phyloP scores from a whole-genome alignment of 2,797 vertebrate genomes.

The Leptoclinus maculatus region DNA sequence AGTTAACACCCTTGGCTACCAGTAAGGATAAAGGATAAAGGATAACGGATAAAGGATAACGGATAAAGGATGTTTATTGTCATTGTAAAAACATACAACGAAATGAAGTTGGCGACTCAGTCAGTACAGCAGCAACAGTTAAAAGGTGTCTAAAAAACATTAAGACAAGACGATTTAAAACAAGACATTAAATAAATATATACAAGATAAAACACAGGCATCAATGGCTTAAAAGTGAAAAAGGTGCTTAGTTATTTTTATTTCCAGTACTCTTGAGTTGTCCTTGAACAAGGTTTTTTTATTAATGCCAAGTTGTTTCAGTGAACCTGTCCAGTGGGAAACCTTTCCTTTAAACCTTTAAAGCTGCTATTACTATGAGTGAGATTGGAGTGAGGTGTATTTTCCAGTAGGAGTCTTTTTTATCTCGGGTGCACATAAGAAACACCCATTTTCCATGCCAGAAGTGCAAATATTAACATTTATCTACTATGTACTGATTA shows the following conservation, averaged over 20 bases:
- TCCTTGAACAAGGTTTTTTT: slow-evolving; percentile 42
- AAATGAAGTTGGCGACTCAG: no score
- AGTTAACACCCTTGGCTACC: neutral
- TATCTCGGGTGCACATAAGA: slow-evolving; percentile 25
- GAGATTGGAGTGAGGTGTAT: slow-evolving; percentile 21
- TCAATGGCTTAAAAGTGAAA: no score
- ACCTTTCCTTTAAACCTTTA: slow-evolving; percentile 43
- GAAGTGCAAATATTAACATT: slow-evolving; percentile 59
- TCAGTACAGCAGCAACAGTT: no score
- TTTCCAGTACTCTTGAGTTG: neutral
- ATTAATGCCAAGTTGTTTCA: neutral
- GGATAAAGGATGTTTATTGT: no score
- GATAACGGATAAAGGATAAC: no score
- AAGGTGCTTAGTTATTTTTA: no score
- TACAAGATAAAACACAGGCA: no score
- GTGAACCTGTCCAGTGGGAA: slow-evolving; percentile 18
- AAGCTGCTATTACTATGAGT: slow-evolving; percentile 20
- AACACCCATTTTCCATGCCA: slow-evolving; percentile 6
- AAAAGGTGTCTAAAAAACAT: no score
- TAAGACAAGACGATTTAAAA: no score
- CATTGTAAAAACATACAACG: no score
- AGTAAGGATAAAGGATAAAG: no score
- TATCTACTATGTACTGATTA: slow-evolving; percentile 31
- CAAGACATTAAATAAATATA: no score
- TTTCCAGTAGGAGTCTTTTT: slow-evolving; percentile 27